Base-by-base conservation (phyloP, 1,140 invertebrate genomes). In the Drosophila kepulauana region DNA sequence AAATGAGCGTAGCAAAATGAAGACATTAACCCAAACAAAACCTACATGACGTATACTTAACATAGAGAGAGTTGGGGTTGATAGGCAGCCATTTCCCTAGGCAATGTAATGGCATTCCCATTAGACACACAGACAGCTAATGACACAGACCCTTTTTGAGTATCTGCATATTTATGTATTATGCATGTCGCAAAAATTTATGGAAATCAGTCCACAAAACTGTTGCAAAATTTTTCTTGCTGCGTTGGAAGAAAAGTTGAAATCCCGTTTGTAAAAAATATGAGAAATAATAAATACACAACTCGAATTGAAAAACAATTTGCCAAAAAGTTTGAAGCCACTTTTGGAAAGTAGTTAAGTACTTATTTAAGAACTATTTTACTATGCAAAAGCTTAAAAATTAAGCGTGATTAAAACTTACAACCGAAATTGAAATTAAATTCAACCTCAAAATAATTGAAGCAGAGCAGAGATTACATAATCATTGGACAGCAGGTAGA, bases 1-100 rank as follows among this genome's bases (percentile, higher is more conserved):
- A 51, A 62, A 35, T 30, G 56, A 41, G 16, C 46, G n/a, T 48
- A 43, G 1, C 43, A 10, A 67, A 78, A 79, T 70, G 38, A 84
- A 74, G 81, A 56, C 62, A 65, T 70, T 62, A 51, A 43, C 8
- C 25, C 35, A n/a, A 33, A 25, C 30, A 43, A 48, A 20, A 8
- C 28, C 5, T 7, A 11, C 43, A 45, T n/a, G 10, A 16, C 35
- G 8, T 16, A 20, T 16, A 49, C 6, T 20, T 20, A 49, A 20
- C 2, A 49, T 16, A 49, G 13, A 43, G 41, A 0, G 11, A 43
- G 41, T 13, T 20, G 56, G 38, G 56, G 33, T 43, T 25, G 5
- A 11, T 35, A 7, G 28, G 7, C 8, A n/a, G 5, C 35, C 10
- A 20, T 4, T 30, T 10, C 64, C n/a, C 11, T 33, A 43, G 38